phyloP scores from a whole-genome alignment of 2,113 vertebrate species.

The Tautogolabrus adspersus region DNA sequence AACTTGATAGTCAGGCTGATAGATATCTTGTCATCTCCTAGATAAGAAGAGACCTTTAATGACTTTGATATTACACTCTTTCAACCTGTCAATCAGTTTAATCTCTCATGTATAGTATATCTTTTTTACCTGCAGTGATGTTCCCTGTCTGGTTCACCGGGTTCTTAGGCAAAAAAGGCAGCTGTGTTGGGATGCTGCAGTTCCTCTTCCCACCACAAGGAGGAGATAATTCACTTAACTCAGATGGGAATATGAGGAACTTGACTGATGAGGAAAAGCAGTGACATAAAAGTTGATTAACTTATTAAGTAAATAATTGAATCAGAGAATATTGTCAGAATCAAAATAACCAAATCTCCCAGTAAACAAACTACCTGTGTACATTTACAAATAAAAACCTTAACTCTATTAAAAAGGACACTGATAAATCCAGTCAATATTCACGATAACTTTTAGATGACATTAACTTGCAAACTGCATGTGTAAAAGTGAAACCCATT shows the following conservation, averaged over 20 bases:
- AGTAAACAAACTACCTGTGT: not conserved
- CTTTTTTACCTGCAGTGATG: conserved; percentile 62
- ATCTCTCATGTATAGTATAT: not conserved
- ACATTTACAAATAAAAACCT: not conserved
- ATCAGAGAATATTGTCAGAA: too few species aligned
- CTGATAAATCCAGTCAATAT: not conserved
- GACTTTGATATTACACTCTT: not conserved
- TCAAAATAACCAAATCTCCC: too few species aligned
- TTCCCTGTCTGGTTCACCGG: conserved; percentile 64
- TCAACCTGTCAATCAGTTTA: not conserved
- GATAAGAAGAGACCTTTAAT: conserved; percentile 12
- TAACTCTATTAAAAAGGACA: not conserved
- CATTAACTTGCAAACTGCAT: too few species aligned
- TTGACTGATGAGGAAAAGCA: conserved; percentile 69
- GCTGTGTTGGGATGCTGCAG: conserved; percentile 57
- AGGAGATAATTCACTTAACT: conserved; percentile 20
- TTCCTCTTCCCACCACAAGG: conserved; percentile 64
- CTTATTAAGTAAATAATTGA: too few species aligned
- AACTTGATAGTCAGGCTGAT: not conserved
- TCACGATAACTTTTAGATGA: too few species aligned
- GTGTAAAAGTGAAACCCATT: too few species aligned
- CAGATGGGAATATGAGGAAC: conserved; percentile 71
- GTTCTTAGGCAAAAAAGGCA: conserved; percentile 53
- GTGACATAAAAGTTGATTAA: not conserved
- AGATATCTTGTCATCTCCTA: conserved; percentile 5